phyloP scores from a whole-genome alignment of 2,797 vertebrate genomes.

The Thripadectes ignobilis region DNA sequence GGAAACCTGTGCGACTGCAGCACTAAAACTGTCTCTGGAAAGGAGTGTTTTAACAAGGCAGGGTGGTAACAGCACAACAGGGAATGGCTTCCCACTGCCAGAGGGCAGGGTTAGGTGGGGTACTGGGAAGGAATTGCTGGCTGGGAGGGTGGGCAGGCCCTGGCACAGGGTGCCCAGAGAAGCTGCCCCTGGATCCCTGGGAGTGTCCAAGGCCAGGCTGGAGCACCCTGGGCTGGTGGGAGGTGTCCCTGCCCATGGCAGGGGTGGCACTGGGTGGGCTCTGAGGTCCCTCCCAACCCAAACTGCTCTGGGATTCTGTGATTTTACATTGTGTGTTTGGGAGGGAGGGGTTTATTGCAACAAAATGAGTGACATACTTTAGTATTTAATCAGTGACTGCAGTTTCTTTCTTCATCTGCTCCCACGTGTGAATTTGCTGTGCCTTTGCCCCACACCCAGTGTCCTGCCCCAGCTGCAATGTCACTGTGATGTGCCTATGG shows the following conservation, averaged over 20 bases:
- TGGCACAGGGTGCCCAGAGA: not conserved
- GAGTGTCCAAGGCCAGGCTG: not conserved
- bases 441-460: not conserved
- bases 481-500: not conserved
- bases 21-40: not conserved
- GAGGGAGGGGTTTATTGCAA: not conserved
- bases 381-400: not conserved
- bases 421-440: not conserved
- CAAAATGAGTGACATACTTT: not conserved
- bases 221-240: accelerated
- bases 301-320: not conserved
- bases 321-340: not conserved
- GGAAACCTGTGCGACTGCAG: not conserved
- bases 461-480: not conserved
- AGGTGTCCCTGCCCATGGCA: not conserved
- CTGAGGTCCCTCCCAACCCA: not conserved
- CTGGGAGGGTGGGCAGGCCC: not conserved
- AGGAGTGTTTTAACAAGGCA: not conserved
- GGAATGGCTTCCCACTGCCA: not conserved
- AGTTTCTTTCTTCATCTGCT: not conserved
- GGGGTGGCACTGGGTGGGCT: not conserved
- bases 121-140: not conserved
- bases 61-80: not conserved
- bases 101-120: not conserved
- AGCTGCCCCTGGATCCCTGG: too few species aligned